Evolutionary conservation across 2,113 vertebrate species (phyloP).

Genomic region (Acrocephalus kingi): DNA sequence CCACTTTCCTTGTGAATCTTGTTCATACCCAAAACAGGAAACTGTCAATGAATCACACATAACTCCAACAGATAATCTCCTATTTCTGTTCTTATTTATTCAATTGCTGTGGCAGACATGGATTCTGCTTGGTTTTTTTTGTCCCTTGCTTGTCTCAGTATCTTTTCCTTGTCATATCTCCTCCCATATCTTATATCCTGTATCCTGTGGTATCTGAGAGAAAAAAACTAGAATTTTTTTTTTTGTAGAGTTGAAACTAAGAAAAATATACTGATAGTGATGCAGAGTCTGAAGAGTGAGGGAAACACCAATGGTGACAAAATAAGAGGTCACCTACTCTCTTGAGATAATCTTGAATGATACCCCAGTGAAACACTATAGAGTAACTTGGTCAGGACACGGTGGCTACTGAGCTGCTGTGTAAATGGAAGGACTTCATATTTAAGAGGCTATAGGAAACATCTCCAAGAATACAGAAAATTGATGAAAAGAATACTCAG

Average conservation of each 20-base stretch:
- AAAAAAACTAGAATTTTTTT: neutral
- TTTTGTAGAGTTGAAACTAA: neutral
- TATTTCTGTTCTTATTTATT: neutral
- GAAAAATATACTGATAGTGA: neutral
- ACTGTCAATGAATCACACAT: neutral
- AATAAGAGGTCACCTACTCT: neutral
- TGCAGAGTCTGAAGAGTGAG: neutral
- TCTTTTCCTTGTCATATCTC: neutral
- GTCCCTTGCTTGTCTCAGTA: neutral
- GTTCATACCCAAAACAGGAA: neutral
- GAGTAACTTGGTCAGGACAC: neutral
- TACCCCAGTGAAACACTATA: rapidly evolving
- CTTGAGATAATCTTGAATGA: neutral
- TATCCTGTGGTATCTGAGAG: neutral
- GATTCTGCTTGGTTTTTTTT: neutral
- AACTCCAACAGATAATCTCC: neutral
- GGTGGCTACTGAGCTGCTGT: neutral
- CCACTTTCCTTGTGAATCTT: neutral
- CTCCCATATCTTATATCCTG: neutral
- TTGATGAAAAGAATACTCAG: neutral
- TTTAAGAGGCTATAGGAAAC: neutral
- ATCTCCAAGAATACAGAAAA: neutral
- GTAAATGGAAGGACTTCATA: neutral
- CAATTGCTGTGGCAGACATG: neutral
- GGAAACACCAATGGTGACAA: neutral